Evolutionary conservation across 2,888 invertebrate species (phyloP), one percentile per base, ranked within the genome.

Genomic region (Drosophila demipolita): DNA sequence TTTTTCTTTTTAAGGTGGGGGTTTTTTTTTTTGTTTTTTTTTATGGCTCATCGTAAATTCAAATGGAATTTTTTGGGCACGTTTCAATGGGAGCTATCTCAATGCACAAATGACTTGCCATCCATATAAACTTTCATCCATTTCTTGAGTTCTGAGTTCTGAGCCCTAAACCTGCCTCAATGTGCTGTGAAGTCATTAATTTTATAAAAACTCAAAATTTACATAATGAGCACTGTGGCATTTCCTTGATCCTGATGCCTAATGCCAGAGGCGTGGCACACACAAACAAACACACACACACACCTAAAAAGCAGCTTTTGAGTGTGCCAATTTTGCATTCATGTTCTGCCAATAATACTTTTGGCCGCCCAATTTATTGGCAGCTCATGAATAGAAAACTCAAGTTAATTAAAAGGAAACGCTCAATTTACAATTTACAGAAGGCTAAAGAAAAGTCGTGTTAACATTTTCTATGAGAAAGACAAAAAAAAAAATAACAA

Each of bases 11-110:
- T 32, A 8, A 2, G 12, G 23, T 61, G 55, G 32, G 23, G 17
- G 32, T 45, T 32, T 58, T 23, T 29, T 42, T 58, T 26, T 52
- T 50, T 40, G 1, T 3, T 23, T 54, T 33, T 33, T 50, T 60
- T 68, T 75, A 67, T 69, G 55, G 60, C 66, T 59, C 45, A 64
- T 80, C 80, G 80, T 75, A 70, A 81, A 80, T 70, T 85, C 79
- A 79, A 85, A 80, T 80, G 65, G 80, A 74, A 87, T 83, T 87
- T 87, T 87, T 85, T 50, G 57, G 71, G 79, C 85, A 86, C 85
- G 85, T 83, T 77, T 76, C 74, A 83, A 74, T 86, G n/a, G 23
- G 15, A 2, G 1, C 26, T n/a, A 40, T 64, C 71, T 66, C 82
- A 80, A 85, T 85, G 73, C 59, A 73, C 78, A 82, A 78, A 66